Evolutionary conservation across 2,888 invertebrate species (phyloP).

Genomic region (Eustalomyia histrio): DNA sequence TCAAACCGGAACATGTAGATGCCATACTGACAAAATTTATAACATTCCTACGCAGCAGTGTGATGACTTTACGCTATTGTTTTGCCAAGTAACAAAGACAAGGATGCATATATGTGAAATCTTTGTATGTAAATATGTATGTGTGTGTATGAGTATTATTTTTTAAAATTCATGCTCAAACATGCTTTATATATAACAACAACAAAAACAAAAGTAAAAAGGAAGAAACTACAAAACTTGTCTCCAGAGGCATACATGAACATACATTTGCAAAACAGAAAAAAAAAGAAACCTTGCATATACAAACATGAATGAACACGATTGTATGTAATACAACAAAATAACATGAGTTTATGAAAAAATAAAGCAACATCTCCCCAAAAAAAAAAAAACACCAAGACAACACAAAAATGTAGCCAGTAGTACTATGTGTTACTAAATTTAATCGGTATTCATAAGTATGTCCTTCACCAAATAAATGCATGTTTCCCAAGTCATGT

Average conservation of each 20-base stretch:
- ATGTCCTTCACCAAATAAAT: conserved; percentile 31
- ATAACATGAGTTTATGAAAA: conserved; percentile 61
- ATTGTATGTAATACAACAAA: conserved; percentile 52
- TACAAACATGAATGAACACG: conserved; percentile 27
- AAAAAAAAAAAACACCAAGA: not conserved
- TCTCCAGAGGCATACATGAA: conserved; percentile 49
- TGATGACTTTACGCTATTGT: conserved; percentile 64
- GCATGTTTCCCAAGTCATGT: not conserved
- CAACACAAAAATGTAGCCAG: conserved; percentile 28
- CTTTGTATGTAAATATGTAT: conserved; percentile 12
- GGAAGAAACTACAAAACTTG: conserved; percentile 46
- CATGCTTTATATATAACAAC: conserved; percentile 57
- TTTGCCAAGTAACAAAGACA: conserved; percentile 60
- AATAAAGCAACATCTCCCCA: not conserved
- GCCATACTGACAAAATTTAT: conserved; percentile 65
- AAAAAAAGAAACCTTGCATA: conserved; percentile 15
- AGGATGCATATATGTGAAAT: conserved; percentile 51
- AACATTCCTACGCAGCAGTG: conserved; percentile 62
- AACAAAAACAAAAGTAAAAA: conserved; percentile 38
- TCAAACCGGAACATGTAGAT: conserved; percentile 63
- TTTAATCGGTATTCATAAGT: conserved; percentile 56
- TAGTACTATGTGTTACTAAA: conserved; percentile 34
- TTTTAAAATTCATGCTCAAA: conserved; percentile 44
- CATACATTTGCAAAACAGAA: conserved; percentile 17
- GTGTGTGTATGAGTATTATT: conserved; percentile 15